Evolutionary conservation across 2,888 invertebrate genomes (phyloP), one percentile per base, ranked within the genome.

Genomic region (Orthosia gothica): DNA sequence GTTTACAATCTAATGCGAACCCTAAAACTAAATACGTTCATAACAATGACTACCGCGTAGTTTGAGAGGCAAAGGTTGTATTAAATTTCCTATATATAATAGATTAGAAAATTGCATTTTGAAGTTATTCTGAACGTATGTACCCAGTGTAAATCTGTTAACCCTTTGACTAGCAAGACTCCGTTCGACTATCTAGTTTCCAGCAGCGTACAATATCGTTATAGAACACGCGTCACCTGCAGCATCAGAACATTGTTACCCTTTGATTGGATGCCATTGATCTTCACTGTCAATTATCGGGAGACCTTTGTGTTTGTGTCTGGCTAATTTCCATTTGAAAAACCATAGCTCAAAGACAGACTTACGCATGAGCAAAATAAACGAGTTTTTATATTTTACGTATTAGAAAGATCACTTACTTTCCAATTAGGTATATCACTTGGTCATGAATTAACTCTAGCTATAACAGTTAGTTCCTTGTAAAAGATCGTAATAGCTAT

Each of bases 381-480:
- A 69, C 68, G 59, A 58, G 26, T 64, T 20, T 71, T 57, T 15
- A 69, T 68, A 57, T 40, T 23, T 79, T 80, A 83, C 87, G 79
- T 85, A 83, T 85, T 71, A 67, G 65, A 65, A 74, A 84, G 69
- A 61, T 77, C 69, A 76, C 85, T 85, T 79, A 84, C 62, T 76
- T 52, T 76, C 66, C 78, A 77, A 79, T 76, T 81, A 74, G 55
- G 50, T 76, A 66, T 83, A 87, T 85, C 85, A 76, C 84, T 87
- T 86, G 87, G 85, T 86, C 83, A 76, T 79, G 63, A 75, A 64
- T 73, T 85, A 83, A 79, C 63, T 52, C 74, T 85, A 84, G 64
- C n/a, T 74, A 75, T 76, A 79, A 70, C 74, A 76, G 71, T 65
- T 72, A 73, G 47, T 74, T 76, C 45, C 63, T 79, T 75, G 69